These are phyloP conservation scores for Drosophila ambigua DNA, from an alignment of 1,140 invertebrate genomes.

Conservation along the genomic window DNA sequence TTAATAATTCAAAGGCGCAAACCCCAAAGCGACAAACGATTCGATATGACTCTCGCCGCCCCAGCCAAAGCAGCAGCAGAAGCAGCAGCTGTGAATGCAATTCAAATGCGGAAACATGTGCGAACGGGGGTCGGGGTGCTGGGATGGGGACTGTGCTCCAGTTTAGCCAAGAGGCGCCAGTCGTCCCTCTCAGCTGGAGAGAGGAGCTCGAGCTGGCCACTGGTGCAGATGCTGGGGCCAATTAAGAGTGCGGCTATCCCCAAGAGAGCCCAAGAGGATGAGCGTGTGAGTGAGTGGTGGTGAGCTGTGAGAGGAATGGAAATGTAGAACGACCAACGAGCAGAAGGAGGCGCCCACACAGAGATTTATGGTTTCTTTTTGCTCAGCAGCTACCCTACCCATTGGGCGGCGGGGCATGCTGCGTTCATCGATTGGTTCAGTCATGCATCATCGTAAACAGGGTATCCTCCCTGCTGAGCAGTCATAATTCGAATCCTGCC, in stretches of 20 bases:
- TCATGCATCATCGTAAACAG: no score
- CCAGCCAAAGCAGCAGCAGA: no score
- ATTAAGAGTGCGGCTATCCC: constrained; percentile 33
- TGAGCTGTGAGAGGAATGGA: not conserved
- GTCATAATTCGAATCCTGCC: constrained; percentile 16
- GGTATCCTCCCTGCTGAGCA: not conserved
- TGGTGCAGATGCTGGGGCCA: constrained; percentile 33
- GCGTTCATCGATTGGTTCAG: constrained; percentile 5
- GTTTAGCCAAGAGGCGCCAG: constrained; percentile 32
- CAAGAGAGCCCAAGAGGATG: not conserved
- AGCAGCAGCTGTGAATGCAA: constrained; percentile 40
- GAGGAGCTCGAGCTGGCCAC: not conserved
- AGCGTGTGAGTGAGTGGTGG: not conserved
- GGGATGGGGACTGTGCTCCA: constrained; percentile 26
- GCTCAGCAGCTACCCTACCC: constrained; percentile 17
- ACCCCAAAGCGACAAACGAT: constrained; percentile 38
- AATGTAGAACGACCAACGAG: constrained; percentile 1
- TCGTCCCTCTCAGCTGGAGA: not conserved
- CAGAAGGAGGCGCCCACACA: constrained; percentile 37
- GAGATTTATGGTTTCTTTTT: constrained; percentile 46
- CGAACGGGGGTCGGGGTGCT: not conserved
- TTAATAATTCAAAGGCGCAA: constrained; percentile 70
- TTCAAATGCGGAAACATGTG: constrained; percentile 51
- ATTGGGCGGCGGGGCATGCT: constrained; percentile 24
- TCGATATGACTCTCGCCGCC: constrained; percentile 22